Evolutionary conservation across 1,140 invertebrate species (phyloP).

Genomic region (Muscidifurax raptorellus): DNA sequence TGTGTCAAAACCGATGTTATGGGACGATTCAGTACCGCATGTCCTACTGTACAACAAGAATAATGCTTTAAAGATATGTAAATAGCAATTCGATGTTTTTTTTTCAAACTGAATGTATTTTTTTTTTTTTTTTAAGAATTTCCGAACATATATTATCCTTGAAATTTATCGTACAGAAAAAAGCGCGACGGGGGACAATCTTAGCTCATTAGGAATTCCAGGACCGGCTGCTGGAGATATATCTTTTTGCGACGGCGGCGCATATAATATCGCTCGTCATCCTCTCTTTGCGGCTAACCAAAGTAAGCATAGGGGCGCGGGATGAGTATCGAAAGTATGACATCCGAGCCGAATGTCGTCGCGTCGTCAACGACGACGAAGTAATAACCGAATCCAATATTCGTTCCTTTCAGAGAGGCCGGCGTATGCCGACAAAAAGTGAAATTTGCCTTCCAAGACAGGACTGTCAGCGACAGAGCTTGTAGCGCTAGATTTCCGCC

Average conservation of each 20-base stretch:
- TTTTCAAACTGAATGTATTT: too few relatives aligned
- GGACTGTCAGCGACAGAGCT: slow-evolving; percentile 68
- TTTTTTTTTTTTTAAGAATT: too few relatives aligned
- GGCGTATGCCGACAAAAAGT: slow-evolving; percentile 67
- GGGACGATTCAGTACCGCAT: too few relatives aligned
- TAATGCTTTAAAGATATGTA: too few relatives aligned
- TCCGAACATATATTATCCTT: too few relatives aligned
- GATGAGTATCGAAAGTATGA: slow-evolving; percentile 41
- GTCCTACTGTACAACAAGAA: too few relatives aligned
- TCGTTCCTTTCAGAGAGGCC: slow-evolving; percentile 69
- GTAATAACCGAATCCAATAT: slow-evolving; percentile 75
- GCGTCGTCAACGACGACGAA: slow-evolving; percentile 60
- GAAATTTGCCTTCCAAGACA: slow-evolving; percentile 68
- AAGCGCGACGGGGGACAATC: background rate
- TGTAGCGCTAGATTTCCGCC: slow-evolving; percentile 22
- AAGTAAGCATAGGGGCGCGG: background rate
- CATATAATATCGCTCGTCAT: slow-evolving; percentile 32
- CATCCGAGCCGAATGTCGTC: slow-evolving; percentile 17
- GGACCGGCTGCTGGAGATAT: background rate
- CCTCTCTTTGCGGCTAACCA: background rate
- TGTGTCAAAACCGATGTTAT: too few relatives aligned
- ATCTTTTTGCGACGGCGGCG: background rate
- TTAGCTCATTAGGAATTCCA: slow-evolving; percentile 31
- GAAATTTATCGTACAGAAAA: too few relatives aligned
- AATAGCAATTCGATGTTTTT: too few relatives aligned